phyloP scores from a whole-genome alignment of 2,797 vertebrate genomes.

The Chiroxiphia lanceolata region DNA sequence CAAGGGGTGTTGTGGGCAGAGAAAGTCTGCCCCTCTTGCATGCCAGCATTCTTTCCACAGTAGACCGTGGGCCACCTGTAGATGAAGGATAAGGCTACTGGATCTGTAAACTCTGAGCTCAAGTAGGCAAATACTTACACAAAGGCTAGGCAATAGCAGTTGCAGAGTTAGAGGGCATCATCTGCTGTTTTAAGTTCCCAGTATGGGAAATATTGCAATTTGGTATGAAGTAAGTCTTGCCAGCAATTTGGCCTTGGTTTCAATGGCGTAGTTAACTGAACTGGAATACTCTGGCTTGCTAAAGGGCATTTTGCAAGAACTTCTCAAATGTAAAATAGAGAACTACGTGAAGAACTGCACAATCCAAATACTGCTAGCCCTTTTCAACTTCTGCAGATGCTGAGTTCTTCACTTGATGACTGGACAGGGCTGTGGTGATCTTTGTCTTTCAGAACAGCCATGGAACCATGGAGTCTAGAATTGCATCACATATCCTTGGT shows the following conservation, averaged over 20 bases:
- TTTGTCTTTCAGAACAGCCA: slow-evolving; percentile 4
- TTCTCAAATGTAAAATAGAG: neutral
- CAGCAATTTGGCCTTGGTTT: neutral
- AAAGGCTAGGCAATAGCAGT: neutral
- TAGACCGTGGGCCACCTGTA: neutral
- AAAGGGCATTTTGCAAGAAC: neutral
- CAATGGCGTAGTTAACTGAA: slow-evolving; percentile 1
- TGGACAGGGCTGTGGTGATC: neutral
- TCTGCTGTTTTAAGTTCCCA: neutral
- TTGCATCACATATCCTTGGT: neutral
- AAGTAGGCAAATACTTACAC: neutral
- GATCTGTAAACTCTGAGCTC: slow-evolving; percentile 1
- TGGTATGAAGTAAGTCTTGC: neutral
- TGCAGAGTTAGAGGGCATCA: neutral
- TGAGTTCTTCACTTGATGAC: neutral
- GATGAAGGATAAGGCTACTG: neutral
- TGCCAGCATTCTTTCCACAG: neutral
- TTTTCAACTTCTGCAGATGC: neutral
- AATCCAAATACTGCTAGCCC: neutral
- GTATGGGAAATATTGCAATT: neutral
- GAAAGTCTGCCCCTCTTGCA: neutral
- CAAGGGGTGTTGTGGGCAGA: neutral
- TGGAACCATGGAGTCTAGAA: neutral
- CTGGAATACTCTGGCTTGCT: neutral
- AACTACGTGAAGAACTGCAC: neutral